Percentiles rank a stretch among this genome's conserved stretches.
Conservation (phyloP, 2,113 vertebrate species). For the Gadus macrocephalus region DNA sequence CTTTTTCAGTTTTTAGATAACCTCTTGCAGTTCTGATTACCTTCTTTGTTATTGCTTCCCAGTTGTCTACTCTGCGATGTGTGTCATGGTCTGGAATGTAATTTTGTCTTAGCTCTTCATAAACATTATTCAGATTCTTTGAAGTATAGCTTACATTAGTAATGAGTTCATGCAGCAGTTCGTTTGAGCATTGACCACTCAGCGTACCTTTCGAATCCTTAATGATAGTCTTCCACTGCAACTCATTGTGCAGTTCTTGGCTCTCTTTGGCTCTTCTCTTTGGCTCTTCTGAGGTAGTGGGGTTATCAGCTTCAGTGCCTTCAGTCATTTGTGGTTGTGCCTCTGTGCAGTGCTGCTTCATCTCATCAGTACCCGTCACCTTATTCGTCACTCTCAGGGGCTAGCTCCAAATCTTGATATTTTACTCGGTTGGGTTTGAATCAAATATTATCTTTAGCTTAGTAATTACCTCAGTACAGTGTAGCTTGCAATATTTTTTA, state of each 20-base stretch:
- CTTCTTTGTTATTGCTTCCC: conserved; percentile 14
- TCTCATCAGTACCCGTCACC: too few species aligned
- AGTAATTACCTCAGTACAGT: too few species aligned
- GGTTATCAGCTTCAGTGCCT: too few species aligned
- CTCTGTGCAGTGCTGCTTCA: too few species aligned
- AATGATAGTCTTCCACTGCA: conserved; percentile 22
- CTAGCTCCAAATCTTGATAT: background rate
- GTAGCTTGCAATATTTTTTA: too few species aligned
- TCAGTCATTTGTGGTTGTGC: too few species aligned
- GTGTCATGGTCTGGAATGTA: conserved; percentile 3
- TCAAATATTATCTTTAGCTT: background rate
- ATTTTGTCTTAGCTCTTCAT: conserved; percentile 4
- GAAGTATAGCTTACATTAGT: conserved; percentile 2
- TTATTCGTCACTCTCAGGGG: too few species aligned
- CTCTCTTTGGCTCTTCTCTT: conserved; percentile 13
- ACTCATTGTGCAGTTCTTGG: conserved; percentile 16
- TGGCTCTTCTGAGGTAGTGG: conserved; percentile 4
- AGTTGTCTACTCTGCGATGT: conserved; percentile 8
- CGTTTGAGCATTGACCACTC: background rate
- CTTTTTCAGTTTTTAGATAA: background rate
- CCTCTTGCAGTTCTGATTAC: background rate
- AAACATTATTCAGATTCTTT: background rate
- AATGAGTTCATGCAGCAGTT: background rate
- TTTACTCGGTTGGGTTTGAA: background rate
- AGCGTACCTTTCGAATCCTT: conserved; percentile 13